Evolutionary conservation across 2,797 vertebrate genomes (phyloP), one percentile per base, ranked within the genome.

Genomic region (Megaceryle alcyon): DNA sequence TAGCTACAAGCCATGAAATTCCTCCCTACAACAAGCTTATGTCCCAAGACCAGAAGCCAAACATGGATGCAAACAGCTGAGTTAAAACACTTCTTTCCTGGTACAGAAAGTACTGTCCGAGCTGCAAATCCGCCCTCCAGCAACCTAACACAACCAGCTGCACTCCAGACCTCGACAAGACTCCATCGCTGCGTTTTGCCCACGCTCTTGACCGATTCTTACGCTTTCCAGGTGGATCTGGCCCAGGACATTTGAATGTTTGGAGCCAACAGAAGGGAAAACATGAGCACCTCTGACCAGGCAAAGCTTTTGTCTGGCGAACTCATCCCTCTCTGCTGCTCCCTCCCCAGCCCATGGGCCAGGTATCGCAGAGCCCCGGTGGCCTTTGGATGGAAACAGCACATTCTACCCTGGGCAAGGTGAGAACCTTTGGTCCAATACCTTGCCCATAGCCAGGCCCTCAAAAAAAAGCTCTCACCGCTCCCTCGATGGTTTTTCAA

Each of bases 311-410:
- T 6, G 28, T 26, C 48, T 25, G 73, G 56, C 53, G 81, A 75
- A 64, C 7, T 57, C 41, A 33, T 15, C 14, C 31, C 71, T 21
- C 1, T 2, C 4, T 63, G 64, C 71, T 83, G 72, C 54, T 64
- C 65, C 46, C 33, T 73, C 26, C 49, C 54, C 48, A 53, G 49
- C 53, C 46, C 20, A 43, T 6, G 2, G 5, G 48, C 44, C 0
- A 0, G 53, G 8, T 41, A 43, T 22, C 0, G 2, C n/a, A 10
- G 48, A 3, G 35, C 25, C 23, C 29, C 0, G 0, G 14, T 0
- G 4, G 70, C 88, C 92, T 93, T 86, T 80, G 91, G 82, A 64
- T 70, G 70, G 60, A 57, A 86, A 69, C 0, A 0, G 51, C 10
- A 5, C 35, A 35, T 35, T 35, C 35, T 35, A 35, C 35, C 35